Base-by-base conservation (phyloP, 2,113 vertebrate genomes). In the Urocolius indicus region DNA sequence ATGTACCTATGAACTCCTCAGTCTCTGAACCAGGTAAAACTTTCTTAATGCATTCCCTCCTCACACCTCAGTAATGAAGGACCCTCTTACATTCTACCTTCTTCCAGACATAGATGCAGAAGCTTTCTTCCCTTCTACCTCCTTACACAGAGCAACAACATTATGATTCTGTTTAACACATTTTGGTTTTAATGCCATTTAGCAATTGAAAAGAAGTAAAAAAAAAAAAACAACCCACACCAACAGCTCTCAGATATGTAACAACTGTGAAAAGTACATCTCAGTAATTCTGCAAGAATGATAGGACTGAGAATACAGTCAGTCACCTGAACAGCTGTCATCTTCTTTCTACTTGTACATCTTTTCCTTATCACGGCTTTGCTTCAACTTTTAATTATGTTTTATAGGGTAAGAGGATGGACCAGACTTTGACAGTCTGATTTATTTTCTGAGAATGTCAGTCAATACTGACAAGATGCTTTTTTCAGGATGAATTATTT, bases 401-500 rank as follows among this genome's bases (percentile, higher is more conserved):
- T 36, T 46, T 72, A 15, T 22, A 27, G 54, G n/a, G 76, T 46
- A 69, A 17, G 21, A 90, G 45, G 20, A 65, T 41, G 16, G 58
- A 51, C n/a, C 5, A 55, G 34, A 62, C 34, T 72, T 45, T 66
- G 57, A 67, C 34, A 71, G 27, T 32, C 21, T 54, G n/a, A 84
- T 68, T 61, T 91, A 46, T 62, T 83, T 91, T 79, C 82, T 83
- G 90, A 93, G 74, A 49, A 73, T 51, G 72, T 11, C 12, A 45
- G 89, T 74, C 82, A 94, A 73, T n/a, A 68, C 3, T 79, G 74
- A 83, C 49, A 92, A 85, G 38, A 78, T 41, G 32, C 18, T 78
- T 36, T 93, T 91, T 95, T 95, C 78, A 85, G 30, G 46, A 68
- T 43, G 5, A 85, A 69, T 90, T 94, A 61, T 75, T 94, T 73